Percentiles rank a stretch among this genome's conserved stretches.
These are phyloP conservation scores for Zoroaster sp. DNA, from an alignment of 53 echinoderm and acorn worm species.

Conservation along the genomic window DNA sequence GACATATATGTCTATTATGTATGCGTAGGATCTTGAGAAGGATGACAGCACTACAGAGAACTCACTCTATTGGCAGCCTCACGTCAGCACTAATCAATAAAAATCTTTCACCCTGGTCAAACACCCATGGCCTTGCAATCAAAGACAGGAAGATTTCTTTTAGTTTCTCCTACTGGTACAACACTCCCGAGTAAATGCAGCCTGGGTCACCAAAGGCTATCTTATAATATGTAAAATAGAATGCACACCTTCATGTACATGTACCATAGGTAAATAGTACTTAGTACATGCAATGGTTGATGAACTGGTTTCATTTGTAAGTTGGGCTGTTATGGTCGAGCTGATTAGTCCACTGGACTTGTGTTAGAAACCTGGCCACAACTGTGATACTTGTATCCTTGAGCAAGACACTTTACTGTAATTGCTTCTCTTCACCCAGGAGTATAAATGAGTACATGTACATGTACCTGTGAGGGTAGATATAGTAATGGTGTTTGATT, in stretches of 20 bases:
- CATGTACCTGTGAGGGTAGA: no score
- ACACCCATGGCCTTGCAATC: slow-evolving; percentile 36
- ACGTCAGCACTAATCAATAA: slow-evolving; percentile 49
- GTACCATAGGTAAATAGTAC: no score
- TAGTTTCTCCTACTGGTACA: not conserved
- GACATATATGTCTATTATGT: slow-evolving; percentile 1
- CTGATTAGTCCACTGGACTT: no score
- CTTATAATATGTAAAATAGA: not conserved
- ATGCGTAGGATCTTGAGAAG: slow-evolving; percentile 1
- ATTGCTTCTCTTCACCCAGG: no score
- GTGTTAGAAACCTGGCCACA: no score
- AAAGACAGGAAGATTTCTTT: slow-evolving; percentile 13
- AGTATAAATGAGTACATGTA: no score
- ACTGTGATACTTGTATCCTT: no score
- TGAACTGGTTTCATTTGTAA: no score
- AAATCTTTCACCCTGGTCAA: slow-evolving; percentile 40
- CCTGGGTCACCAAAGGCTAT: not conserved
- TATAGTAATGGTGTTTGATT: no score
- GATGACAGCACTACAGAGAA: not conserved
- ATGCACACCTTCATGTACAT: not conserved
- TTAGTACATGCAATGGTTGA: no score
- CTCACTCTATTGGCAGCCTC: not conserved
- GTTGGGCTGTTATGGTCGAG: no score
- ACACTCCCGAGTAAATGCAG: not conserved
- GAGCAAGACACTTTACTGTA: no score